Conservation (phyloP, 1,140 invertebrate genomes). For the Zaprionus africanus region DNA sequence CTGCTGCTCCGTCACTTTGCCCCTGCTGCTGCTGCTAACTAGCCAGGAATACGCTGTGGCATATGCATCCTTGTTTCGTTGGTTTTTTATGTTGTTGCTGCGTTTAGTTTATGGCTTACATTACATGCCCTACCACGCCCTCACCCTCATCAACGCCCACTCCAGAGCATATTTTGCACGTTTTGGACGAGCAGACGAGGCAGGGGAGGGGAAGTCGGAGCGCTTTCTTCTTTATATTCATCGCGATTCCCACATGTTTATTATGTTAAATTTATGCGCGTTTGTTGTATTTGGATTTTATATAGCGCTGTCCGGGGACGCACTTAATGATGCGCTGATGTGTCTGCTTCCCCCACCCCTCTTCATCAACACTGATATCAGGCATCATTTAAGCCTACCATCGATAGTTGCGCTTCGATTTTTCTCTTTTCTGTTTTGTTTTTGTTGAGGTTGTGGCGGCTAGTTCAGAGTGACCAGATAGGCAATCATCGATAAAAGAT, state of each 20-base stretch:
- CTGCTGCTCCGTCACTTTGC: background rate
- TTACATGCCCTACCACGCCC: slow-evolving; percentile 40
- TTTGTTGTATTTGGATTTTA: slow-evolving; percentile 68
- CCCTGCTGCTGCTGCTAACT: background rate
- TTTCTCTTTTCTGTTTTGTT: background rate
- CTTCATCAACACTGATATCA: background rate
- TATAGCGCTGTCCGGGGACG: slow-evolving; percentile 25
- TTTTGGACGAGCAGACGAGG: slow-evolving; percentile 6
- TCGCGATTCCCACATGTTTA: slow-evolving; percentile 72
- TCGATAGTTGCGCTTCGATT: background rate
- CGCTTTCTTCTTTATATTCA: slow-evolving; percentile 66
- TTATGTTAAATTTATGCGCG: slow-evolving; percentile 78
- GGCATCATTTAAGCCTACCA: slow-evolving; percentile 3
- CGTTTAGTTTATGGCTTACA: slow-evolving; percentile 74
- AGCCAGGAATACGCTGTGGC: slow-evolving; percentile 34
- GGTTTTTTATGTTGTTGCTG: slow-evolving; percentile 66
- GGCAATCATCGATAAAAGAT: background rate
- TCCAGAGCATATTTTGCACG: slow-evolving; percentile 64
- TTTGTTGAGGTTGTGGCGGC: background rate
- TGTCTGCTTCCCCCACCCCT: background rate
- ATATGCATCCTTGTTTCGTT: slow-evolving; percentile 65
- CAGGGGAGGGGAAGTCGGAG: background rate
- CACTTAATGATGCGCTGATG: slow-evolving; percentile 29
- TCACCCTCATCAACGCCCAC: slow-evolving; percentile 18
- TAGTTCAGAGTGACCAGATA: background rate